Evolutionary conservation across 2,113 vertebrate genomes (phyloP).

Genomic region (Nothoprocta perdicaria): DNA sequence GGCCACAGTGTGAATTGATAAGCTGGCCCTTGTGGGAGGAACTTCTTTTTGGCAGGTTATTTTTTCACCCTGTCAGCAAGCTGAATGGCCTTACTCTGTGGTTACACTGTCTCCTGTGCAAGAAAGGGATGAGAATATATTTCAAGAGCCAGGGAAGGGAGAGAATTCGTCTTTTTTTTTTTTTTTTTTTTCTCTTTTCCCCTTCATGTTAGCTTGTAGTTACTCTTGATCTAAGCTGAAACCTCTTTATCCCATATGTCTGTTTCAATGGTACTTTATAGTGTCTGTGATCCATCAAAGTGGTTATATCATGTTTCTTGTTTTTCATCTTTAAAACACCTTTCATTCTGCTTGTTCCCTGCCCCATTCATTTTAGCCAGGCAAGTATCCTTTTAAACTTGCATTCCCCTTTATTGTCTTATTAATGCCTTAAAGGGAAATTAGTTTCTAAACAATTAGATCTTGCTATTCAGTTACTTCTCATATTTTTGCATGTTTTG

Average conservation of each 20-base stretch:
- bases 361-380: background rate
- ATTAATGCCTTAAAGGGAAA: background rate
- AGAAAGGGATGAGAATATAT: background rate
- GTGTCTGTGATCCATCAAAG: background rate
- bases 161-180: background rate
- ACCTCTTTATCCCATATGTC: background rate
- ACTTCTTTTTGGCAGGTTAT: background rate
- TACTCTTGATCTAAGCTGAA: background rate
- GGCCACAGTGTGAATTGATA: accelerated
- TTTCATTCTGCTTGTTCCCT: background rate
- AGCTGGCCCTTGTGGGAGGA: background rate
- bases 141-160: background rate
- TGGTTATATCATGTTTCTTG: background rate
- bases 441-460: background rate
- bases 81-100: background rate
- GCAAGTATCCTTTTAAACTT: background rate
- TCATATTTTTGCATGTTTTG: background rate
- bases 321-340: background rate
- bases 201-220: background rate
- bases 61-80: accelerated
- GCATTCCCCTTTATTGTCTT: background rate
- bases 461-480: background rate
- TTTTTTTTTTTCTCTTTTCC: too few relatives aligned
- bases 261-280: background rate
- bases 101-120: background rate